Evolutionary conservation across 2,888 invertebrate genomes (phyloP), one percentile per base, ranked within the genome.

Genomic region (Andrena dorsata): DNA sequence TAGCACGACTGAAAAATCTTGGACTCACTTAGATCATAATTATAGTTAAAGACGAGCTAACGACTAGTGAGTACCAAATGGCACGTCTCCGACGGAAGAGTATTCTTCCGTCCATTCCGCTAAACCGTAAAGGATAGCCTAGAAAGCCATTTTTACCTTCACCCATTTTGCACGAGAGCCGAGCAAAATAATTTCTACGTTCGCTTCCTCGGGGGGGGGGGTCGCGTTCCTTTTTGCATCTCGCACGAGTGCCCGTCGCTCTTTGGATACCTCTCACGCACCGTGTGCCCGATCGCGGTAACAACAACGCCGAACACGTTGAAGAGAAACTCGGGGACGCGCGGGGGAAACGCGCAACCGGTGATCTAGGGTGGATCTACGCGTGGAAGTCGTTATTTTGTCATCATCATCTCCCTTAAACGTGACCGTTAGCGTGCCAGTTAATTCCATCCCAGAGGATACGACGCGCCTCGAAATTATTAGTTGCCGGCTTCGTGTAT

Each of bases 241-340:
- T 88, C 90, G 89, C 90, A 87, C 83, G 88, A 90, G 83, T 87
- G 89, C 76, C 86, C 80, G 74, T 85, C 71, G 73, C 84, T 87
- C 84, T 87, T 89, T 88, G 89, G 90, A 90, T 90, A 88, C 84
- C 87, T 89, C 92, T 86, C 88, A 88, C 85, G 91, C 88, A 80
- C n/a, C 83, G 84, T 26, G 76, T 84, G 82, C 76, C 82, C 72
- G 51, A 76, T 76, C 63, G 8, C 23, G 10, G 32, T 35, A 68
- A 49, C 81, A 84, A 82, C 83, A 86, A 84, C 81, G 84, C 85
- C 83, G 76, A 76, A 78, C 82, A 65, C 68, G 87, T 90, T 86
- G 84, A 88, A 89, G 90, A 88, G 90, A 91, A 91, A 90, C 87
- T 90, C 85, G 35, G 78, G 64, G 64, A 71, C 68, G 70, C 49